Evolutionary conservation across 2,113 vertebrate species (phyloP), one percentile per base, ranked within the genome.

Genomic region (Ptyas mucosa): DNA sequence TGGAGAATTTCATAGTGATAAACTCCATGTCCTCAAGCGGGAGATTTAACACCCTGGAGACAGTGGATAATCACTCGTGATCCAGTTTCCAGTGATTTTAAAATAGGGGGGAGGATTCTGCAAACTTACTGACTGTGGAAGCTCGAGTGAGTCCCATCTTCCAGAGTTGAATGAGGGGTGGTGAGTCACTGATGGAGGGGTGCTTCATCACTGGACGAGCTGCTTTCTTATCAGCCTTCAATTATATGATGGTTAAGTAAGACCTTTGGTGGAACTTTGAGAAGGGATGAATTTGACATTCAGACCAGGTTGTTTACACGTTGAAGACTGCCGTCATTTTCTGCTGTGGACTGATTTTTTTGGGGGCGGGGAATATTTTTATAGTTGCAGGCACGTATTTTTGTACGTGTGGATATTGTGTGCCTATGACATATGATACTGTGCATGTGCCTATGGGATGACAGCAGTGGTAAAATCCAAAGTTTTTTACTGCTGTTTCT

Each of bases 81-180:
- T 93, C 29, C 90, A 75, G 61, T 91, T 55, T 21, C 86, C 6
- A 7, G 26, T 26, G 52, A 81, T 88, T 81, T 88, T 81, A 57
- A 88, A 81, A 26, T 85, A 29, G 34, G 39, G 20, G 20, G 34
- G 24, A 49, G 8, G 88, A 87, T n/a, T 55, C 75, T 91, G 85
- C 8, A 46, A 46, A 55, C 46, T 34, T 55, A 46, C 49, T 88
- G 55, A 20, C 61, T 23, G 10, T n/a, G 10, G 46, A 61, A 58
- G 86, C 43, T 46, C 49, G 49, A 49, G n/a, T 61, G 69, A 93
- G 43, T 49, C 52, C 34, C 2, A 8, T 24, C 49, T 88, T 57
- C 23, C 64, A 86, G 7, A n/a, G 18, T 18, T 54, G 49, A 69
- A 10, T 4, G 15, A 46, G 43, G 43, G 43, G 43, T 46, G 43